phyloP scores from a whole-genome alignment of 2,113 vertebrate genomes.

The Callithrix jacchus region DNA sequence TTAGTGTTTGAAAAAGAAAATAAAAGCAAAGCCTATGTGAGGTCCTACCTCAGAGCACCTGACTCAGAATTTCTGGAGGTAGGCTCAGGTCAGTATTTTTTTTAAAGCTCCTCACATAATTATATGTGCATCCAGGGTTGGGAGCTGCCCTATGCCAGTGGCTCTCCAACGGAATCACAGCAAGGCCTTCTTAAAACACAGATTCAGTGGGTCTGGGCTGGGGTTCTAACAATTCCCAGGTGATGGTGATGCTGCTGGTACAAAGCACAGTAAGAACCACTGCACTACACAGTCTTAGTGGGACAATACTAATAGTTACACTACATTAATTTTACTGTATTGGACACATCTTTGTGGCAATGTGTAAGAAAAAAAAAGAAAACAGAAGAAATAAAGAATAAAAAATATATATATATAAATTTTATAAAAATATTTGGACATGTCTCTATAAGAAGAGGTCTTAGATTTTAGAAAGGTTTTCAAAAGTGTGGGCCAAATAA shows the following conservation, averaged over 20 bases:
- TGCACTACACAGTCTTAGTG: neutral
- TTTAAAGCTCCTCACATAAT: neutral
- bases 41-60: neutral
- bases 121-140: neutral
- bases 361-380: no score
- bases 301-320: neutral
- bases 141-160: neutral
- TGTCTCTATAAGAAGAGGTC: neutral
- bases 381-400: no score
- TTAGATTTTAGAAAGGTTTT: conserved; percentile 33
- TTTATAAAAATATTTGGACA: neutral
- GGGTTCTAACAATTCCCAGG: neutral
- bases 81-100: neutral
- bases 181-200: neutral
- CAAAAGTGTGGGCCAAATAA: neutral
- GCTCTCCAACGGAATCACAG: neutral
- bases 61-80: neutral
- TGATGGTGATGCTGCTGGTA: neutral
- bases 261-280: neutral
- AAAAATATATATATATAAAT: neutral
- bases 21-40: neutral
- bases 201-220: neutral
- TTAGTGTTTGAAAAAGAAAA: no score
- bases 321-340: neutral
- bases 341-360: no score